A percentile compares a stretch with the other conserved stretches of the same genome.
These are phyloP conservation scores for Sinocyclocheilus rhinocerous DNA, from an alignment of 2,113 vertebrate genomes.

Conservation along the genomic window DNA sequence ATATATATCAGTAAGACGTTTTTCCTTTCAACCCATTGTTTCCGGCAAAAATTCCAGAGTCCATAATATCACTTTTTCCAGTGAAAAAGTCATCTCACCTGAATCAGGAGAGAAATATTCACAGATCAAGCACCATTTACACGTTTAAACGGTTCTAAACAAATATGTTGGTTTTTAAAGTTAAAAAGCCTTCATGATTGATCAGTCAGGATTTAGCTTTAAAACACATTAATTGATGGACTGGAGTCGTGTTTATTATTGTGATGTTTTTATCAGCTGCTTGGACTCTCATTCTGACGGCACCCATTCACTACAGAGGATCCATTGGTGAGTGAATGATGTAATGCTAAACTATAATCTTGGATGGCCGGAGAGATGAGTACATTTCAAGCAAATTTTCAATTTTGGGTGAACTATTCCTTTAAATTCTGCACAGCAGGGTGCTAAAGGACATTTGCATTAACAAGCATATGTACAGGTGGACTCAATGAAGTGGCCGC, in stretches of 20 bases:
- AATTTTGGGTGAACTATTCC: neutral
- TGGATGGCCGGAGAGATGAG: neutral
- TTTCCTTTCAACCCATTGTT: neutral
- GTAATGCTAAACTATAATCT: neutral
- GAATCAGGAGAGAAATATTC: neutral
- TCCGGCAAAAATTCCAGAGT: too few species aligned
- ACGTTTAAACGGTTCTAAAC: neutral
- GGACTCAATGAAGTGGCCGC: neutral
- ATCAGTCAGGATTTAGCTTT: neutral
- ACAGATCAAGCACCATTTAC: neutral
- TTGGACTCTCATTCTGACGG: neutral
- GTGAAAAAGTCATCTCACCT: neutral
- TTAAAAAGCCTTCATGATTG: neutral
- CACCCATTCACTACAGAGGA: neutral
- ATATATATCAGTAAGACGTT: neutral
- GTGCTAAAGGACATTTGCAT: neutral
- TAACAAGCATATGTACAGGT: neutral
- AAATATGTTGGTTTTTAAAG: neutral
- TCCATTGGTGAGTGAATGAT: neutral
- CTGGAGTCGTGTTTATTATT: neutral
- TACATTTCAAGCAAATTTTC: neutral
- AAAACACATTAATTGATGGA: neutral
- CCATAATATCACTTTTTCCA: neutral
- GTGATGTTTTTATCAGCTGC: neutral
- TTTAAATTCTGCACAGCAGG: neutral